Evolutionary conservation across 2,797 vertebrate species (phyloP).

Genomic region (Labeo calbasu): DNA sequence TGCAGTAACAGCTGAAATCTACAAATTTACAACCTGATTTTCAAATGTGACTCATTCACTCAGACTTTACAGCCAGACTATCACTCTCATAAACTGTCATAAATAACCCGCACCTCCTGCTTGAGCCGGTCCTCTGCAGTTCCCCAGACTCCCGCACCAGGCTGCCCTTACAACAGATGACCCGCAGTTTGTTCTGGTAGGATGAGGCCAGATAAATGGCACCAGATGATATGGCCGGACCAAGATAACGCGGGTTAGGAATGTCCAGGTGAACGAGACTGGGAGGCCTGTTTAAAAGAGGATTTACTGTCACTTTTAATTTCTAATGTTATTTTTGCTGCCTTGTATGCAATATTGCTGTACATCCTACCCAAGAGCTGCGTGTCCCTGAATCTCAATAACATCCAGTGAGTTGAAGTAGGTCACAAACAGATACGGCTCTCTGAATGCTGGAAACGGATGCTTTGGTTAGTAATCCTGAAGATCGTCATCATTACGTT

Average conservation of each 20-base stretch:
- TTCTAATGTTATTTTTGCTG: not conserved
- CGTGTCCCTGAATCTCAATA: slow-evolving; percentile 88
- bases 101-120: slow-evolving; percentile 77
- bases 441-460: slow-evolving; percentile 82
- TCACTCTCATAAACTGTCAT: not conserved
- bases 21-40: not conserved
- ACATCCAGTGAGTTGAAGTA: slow-evolving; percentile 92
- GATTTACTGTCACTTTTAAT: not conserved
- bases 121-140: slow-evolving; percentile 83
- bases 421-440: slow-evolving; percentile 90
- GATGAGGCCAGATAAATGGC: slow-evolving; percentile 91
- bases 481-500: not conserved
- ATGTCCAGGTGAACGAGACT: slow-evolving; percentile 88
- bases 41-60: not conserved
- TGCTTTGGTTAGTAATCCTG: not conserved
- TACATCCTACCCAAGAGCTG: slow-evolving; percentile 79
- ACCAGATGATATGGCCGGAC: slow-evolving; percentile 94
- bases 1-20: not conserved
- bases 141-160: slow-evolving; percentile 86
- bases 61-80: not conserved
- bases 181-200: slow-evolving; percentile 95
- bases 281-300: slow-evolving; percentile 77
- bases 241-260: slow-evolving; percentile 89
- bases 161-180: slow-evolving; percentile 98
- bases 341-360: not conserved